Evolutionary conservation across 1,140 invertebrate species (phyloP), one percentile per base, ranked within the genome.

Genomic region (Vanessa atalanta): DNA sequence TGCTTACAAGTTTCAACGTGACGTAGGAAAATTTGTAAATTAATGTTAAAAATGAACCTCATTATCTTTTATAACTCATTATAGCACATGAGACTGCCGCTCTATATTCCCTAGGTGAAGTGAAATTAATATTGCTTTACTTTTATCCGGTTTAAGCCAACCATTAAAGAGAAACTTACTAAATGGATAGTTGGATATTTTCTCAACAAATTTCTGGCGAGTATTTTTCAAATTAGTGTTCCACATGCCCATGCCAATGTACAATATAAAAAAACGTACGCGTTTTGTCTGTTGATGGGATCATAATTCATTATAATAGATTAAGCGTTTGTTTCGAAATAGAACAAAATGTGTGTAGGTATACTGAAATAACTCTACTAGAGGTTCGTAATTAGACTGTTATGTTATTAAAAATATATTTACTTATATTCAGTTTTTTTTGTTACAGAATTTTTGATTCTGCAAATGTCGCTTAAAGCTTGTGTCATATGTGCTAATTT

Each of bases 51-150:
- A 65, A 64, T 71, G 60, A 65, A 50, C 48, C 16, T 48, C 70
- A 65, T 71, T 71, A 71, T 71, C 63, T 71, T 64, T 71, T 71
- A 71, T 71, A 47, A 61, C 70, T 53, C 47, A 47, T 60, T 71
- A 65, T 20, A 71, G 31, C 26, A 48, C 61, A 65, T 55, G n/a
- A 23, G 61, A 61, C 61, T 16, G 31, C 26, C 20, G 47, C 48
- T 64, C 47, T 50, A 70, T 14, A 71, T 53, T 61, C 61, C 15
- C 61, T 20, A 69, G 67, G 43, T 69, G 57, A 69, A 69, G 55
- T 69, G 43, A 60, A 69, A 69, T 69, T 69, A 69, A 69, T 69
- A 69, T 69, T 47, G 55, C 67, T 60, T 51, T 69, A 53, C 53
- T 69, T 69, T 60, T 67, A 67, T 51, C 47, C 48, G 15, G 47